Evolutionary conservation across 2,888 invertebrate genomes (phyloP).

Genomic region (Troides helena): DNA sequence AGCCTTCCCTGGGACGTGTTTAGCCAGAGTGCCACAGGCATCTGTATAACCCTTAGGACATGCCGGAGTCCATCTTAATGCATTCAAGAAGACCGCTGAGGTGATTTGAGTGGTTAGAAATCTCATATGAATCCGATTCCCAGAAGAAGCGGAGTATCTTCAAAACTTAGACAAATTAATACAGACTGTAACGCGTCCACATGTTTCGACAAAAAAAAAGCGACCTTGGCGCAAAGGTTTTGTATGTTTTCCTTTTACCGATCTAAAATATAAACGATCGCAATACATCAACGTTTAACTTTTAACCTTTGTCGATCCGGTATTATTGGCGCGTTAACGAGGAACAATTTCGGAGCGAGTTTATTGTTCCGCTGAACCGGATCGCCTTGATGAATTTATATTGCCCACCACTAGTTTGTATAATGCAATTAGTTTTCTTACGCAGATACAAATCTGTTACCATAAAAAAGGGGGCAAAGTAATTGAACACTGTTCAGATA

Average conservation of each 20-base stretch:
- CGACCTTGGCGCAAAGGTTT: constrained; percentile 10
- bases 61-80: too few relatives aligned
- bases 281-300: constrained; percentile 30
- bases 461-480: too few relatives aligned
- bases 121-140: too few relatives aligned
- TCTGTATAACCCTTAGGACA: too few relatives aligned
- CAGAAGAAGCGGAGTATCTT: too few relatives aligned
- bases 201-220: constrained; percentile 6
- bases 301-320: constrained; percentile 30
- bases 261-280: constrained; percentile 23
- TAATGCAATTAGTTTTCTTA: neutral
- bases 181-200: neutral
- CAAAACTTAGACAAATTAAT: neutral
- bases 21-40: too few relatives aligned
- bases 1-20: too few relatives aligned
- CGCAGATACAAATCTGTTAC: too few relatives aligned
- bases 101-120: too few relatives aligned
- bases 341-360: constrained; percentile 10
- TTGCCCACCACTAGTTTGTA: neutral
- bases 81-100: too few relatives aligned
- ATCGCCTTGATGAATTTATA: constrained; percentile 22
- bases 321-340: constrained; percentile 17
- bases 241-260: constrained; percentile 28
- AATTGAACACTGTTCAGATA: too few relatives aligned
- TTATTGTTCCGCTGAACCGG: constrained; percentile 18